Evolutionary conservation across 2,797 vertebrate species (phyloP).

Genomic region (Platyrinchus mystaceus): DNA sequence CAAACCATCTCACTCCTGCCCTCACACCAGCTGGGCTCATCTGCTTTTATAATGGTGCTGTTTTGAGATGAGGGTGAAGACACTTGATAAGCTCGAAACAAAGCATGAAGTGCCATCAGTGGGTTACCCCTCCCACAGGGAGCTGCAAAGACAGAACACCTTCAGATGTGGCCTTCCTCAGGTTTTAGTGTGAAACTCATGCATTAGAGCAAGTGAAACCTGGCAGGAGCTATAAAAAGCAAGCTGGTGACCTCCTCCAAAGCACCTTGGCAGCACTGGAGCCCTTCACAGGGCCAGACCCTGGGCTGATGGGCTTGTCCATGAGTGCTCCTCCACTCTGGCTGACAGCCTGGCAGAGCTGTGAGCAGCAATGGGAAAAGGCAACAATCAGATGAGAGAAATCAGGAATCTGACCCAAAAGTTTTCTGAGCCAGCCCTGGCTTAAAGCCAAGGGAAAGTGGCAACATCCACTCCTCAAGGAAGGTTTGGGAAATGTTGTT

Average conservation of each 20-base stretch:
- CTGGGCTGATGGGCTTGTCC: neutral
- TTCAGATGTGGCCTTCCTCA: neutral
- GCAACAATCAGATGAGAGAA: neutral
- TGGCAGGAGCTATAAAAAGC: neutral
- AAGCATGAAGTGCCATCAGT: neutral
- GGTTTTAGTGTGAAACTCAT: neutral
- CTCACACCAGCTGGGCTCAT: neutral
- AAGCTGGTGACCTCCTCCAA: neutral
- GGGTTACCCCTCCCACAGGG: neutral
- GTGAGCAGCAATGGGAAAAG: accelerated
- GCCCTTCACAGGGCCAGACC: neutral
- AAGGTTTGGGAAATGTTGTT: neutral
- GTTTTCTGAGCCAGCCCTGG: neutral
- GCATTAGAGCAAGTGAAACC: neutral
- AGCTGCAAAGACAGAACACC: neutral
- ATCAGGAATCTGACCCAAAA: neutral
- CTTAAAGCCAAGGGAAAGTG: neutral
- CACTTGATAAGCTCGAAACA: neutral
- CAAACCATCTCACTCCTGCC: neutral
- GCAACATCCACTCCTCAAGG: neutral
- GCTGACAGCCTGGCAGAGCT: neutral
- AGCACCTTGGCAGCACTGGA: accelerated
- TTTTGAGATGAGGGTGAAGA: neutral
- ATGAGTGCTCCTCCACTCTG: accelerated
- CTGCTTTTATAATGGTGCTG: neutral